A percentile compares a stretch with the other conserved stretches of the same genome.
Evolutionary conservation across 2,888 invertebrate species (phyloP).

Genomic region (Cosmia trapezina): DNA sequence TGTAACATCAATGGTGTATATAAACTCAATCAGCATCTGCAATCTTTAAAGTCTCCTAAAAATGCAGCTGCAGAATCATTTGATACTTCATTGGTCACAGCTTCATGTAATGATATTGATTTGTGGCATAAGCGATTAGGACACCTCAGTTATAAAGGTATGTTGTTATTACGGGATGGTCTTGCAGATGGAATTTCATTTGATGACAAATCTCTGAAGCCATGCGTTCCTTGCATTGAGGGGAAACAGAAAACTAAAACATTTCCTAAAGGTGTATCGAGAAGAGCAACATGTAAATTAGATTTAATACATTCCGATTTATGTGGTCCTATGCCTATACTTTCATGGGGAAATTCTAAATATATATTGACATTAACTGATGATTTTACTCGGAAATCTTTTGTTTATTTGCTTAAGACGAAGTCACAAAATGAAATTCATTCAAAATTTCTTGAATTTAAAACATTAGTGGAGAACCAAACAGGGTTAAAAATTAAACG

Average conservation of each 20-base stretch:
- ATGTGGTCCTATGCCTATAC: slow-evolving; percentile 2
- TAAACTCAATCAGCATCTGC: slow-evolving; percentile 7
- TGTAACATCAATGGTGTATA: slow-evolving; percentile 1
- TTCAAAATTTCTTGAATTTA: neutral
- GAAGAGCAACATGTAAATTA: neutral
- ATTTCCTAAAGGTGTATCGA: slow-evolving; percentile 2
- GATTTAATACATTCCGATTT: slow-evolving; percentile 1
- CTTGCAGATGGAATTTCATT: slow-evolving; percentile 2
- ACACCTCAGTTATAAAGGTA: slow-evolving; percentile 7
- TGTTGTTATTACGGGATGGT: slow-evolving; percentile 2
- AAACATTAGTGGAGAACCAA: slow-evolving; percentile 1
- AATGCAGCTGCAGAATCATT: too few relatives aligned
- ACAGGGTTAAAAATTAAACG: slow-evolving; percentile 4
- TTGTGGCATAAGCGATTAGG: neutral
- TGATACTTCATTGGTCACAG: too few relatives aligned
- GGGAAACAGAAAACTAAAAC: slow-evolving; percentile 2
- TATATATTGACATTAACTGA: slow-evolving; percentile 4
- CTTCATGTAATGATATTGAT: too few relatives aligned
- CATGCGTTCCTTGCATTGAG: slow-evolving; percentile 2
- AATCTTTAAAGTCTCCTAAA: neutral
- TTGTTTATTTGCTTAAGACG: slow-evolving; percentile 1
- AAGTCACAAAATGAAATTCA: neutral
- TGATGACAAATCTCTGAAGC: neutral
- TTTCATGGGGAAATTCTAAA: neutral
- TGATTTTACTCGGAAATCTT: slow-evolving; percentile 4